Evolutionary conservation across 92 coral and sea anemone species (phyloP), one percentile per base, ranked within the genome.

Genomic region (Chrysogorgia sp.): DNA sequence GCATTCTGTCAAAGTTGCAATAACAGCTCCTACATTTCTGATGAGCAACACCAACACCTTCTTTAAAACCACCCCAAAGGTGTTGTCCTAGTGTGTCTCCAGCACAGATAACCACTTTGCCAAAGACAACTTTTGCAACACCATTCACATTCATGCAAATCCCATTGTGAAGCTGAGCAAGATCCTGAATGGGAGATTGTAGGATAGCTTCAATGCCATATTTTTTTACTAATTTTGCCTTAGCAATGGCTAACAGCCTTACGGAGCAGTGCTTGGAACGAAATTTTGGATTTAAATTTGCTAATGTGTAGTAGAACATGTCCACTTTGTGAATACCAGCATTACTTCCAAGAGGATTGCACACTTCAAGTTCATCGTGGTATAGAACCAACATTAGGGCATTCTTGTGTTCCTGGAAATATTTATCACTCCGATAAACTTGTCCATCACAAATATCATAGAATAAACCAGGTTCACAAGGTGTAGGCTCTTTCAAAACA

Each of bases 361-460:
- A 40, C 25, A 67, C 74, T 15, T 67, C 74, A 5, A 67, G 47
- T 34, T 67, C 57, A 26, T 67, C 74, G 23, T 67, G 74, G 56
- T 67, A 67, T 5, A 67, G 74, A 1, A 67, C 40, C 20, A 67
- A 40, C 34, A 43, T 55, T 55, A 67, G 29, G 35, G 74, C 74
- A 43, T 67, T 55, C 40, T 53, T 31, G 40, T 34, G 74, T 28
- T 67, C 74, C 21, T 40, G 2, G 0, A 41, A 67, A 20, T 67
- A 67, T 17, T 67, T 55, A 40, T 67, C 74, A 40, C 40, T 43
- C 6, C 21, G 74, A 67, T 35, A 67, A 40, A 67, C 40, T 53
- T 28, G 21, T 40, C 74, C 74, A 67, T 67, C 74, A 67, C 74
- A 67, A 9, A 35, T 67, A 22, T 64, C 71, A 64, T 64, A 64